Evolutionary conservation across 2,888 invertebrate species (phyloP).

Genomic region (Lasioglossum vierecki): DNA sequence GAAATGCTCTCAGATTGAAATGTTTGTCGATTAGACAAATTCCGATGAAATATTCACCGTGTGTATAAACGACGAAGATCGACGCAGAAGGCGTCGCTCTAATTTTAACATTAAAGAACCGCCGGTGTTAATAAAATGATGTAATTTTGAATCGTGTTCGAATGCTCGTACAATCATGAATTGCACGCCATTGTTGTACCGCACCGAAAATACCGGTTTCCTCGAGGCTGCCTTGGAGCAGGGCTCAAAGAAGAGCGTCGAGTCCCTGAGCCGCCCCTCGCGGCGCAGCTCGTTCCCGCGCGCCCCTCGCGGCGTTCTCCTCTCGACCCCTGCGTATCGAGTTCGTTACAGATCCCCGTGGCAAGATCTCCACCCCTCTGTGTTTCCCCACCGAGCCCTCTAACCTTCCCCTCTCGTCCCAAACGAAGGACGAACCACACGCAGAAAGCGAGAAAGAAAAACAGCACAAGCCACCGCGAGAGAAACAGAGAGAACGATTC

Average conservation of each 20-base stretch:
- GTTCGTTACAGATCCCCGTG: slow-evolving; percentile 82
- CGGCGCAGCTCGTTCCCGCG: slow-evolving; percentile 40
- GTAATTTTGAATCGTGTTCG: background rate
- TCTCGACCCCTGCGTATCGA: slow-evolving; percentile 78
- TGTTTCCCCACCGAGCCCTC: background rate
- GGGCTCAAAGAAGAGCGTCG: slow-evolving; percentile 56
- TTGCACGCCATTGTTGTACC: background rate
- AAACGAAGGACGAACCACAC: background rate
- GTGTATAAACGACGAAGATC: too few species aligned
- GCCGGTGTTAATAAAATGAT: background rate
- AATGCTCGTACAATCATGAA: background rate
- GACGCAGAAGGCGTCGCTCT: too few species aligned
- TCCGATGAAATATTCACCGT: too few species aligned
- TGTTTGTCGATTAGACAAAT: too few species aligned
- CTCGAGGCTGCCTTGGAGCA: slow-evolving; percentile 11
- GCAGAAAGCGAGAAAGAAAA: background rate
- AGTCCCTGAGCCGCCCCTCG: slow-evolving; percentile 73
- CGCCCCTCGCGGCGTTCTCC: slow-evolving; percentile 31
- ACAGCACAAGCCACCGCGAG: slow-evolving; percentile 27
- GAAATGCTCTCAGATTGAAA: background rate
- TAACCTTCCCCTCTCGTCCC: background rate
- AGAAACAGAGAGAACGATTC: slow-evolving; percentile 15
- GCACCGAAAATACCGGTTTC: background rate
- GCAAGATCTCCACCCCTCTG: slow-evolving; percentile 78
- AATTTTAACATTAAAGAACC: background rate